Conservation (phyloP, 2,797 vertebrate genomes). For the Bovichtus variegatus region DNA sequence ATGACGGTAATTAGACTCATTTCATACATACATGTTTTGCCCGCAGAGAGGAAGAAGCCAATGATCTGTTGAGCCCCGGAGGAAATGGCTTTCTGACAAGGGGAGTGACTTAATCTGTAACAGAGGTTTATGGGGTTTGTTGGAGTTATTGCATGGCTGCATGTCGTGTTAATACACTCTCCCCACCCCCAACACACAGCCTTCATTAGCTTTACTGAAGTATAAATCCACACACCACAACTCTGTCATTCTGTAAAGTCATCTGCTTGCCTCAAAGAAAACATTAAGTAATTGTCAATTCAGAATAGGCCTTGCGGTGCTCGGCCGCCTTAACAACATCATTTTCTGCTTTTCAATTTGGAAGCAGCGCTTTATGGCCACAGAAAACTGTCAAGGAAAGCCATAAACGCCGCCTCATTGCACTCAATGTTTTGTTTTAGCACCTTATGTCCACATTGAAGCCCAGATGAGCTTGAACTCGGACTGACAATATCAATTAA, state of each 20-base stretch:
- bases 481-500: constrained; percentile 35
- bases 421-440: constrained; percentile 53
- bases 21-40: constrained; percentile 55
- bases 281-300: constrained; percentile 61
- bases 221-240: constrained; percentile 20
- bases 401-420: constrained; percentile 61
- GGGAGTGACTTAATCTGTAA: constrained; percentile 14
- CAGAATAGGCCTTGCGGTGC: constrained; percentile 11
- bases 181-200: background rate
- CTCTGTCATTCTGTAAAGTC: constrained; percentile 36
- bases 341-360: constrained; percentile 73
- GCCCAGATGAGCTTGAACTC: constrained; percentile 14
- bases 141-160: constrained; percentile 6
- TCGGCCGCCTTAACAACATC: constrained; percentile 45
- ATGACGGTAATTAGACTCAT: constrained; percentile 63
- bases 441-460: constrained; percentile 35
- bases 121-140: constrained; percentile 14
- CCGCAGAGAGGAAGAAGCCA: constrained; percentile 49
- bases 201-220: constrained; percentile 40
- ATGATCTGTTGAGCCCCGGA: constrained; percentile 43
- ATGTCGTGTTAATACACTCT: background rate
- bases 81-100: constrained; percentile 48
- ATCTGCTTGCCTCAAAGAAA: constrained; percentile 54
- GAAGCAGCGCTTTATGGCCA: constrained; percentile 55
- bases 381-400: constrained; percentile 48